Evolutionary conservation across 2,113 vertebrate genomes (phyloP).

Genomic region (Riparia riparia): DNA sequence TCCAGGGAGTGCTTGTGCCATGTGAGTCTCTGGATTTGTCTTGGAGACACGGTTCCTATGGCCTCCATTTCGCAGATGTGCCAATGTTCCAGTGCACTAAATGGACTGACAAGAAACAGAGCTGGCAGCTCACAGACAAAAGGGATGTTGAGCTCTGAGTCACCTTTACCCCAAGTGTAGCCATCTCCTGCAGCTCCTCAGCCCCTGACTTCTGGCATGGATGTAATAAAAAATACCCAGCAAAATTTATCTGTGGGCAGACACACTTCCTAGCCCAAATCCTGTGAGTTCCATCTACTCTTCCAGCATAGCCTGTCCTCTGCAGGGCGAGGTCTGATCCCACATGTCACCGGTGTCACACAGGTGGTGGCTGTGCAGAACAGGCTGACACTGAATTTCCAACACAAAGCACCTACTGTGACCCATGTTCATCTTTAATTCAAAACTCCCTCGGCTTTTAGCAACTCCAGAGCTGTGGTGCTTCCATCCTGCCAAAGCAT

Average conservation of each 20-base stretch:
- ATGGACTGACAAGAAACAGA: neutral
- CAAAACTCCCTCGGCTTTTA: neutral
- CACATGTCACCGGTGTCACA: neutral
- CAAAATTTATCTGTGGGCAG: neutral
- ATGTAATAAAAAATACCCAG: neutral
- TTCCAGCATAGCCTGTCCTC: neutral
- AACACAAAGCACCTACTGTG: neutral
- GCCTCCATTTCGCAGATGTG: neutral
- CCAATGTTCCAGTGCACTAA: neutral
- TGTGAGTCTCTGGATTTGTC: neutral
- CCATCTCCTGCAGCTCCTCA: neutral
- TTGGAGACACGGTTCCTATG: neutral
- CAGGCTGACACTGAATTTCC: neutral
- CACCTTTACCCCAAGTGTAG: neutral
- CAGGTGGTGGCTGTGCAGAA: neutral
- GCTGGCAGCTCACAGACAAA: neutral
- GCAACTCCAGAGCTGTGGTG: neutral
- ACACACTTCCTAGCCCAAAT: neutral
- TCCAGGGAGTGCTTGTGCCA: neutral
- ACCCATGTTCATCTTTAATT: neutral
- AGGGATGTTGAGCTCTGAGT: neutral
- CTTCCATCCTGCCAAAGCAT: neutral
- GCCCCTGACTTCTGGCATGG: neutral
- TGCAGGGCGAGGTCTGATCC: neutral
- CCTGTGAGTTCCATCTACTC: neutral